Evolutionary conservation across 2,113 vertebrate genomes (phyloP), one percentile per base, ranked within the genome.

Genomic region (Thryonomys swinderianus): DNA sequence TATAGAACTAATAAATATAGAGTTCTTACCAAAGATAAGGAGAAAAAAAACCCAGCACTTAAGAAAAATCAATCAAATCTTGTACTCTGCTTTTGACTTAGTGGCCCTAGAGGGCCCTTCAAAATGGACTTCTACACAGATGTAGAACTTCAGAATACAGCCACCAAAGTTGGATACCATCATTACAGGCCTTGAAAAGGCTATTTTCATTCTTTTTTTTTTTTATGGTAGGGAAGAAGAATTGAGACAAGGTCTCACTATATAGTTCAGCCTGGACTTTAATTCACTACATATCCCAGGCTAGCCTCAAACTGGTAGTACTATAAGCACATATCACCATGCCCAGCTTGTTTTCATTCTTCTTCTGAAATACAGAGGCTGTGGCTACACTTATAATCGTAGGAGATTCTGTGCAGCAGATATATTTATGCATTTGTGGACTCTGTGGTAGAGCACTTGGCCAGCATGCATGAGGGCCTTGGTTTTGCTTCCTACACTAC

Each of bases 341-440:
- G 42, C 42, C 7, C 71, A 66, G 27, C 53, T 87, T 88, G 12
- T 61, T 83, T 93, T 86, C 32, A 90, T 57, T 94, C 45, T 95
- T 93, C 67, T 84, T 92, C 71, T 81, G 18, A 51, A 94, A 88
- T 79, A 13, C 66, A 94, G 90, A 37, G 9, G 92, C 78, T 90
- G 55, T 48, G n/a, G 5, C 53, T 90, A 3, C 37, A 67, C 59
- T 89, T 79, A 71, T 40, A 91, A 92, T 14, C 51, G 37, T 6
- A 66, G 53, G 32, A 66, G 37, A 90, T 69, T 82, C 40, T 93
- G 42, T 85, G 59, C 11, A 92, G 53, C 27, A 95, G 5, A 34
- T 20, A 78, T 32, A 51, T 78, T 55, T 79, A 55, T 79, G 18
- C 11, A 78, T 78, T 53, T 78, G 45, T 42, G 67, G 37, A 16